Conservation (phyloP, 1,140 invertebrate species). For the Acromyrmex heyeri region DNA sequence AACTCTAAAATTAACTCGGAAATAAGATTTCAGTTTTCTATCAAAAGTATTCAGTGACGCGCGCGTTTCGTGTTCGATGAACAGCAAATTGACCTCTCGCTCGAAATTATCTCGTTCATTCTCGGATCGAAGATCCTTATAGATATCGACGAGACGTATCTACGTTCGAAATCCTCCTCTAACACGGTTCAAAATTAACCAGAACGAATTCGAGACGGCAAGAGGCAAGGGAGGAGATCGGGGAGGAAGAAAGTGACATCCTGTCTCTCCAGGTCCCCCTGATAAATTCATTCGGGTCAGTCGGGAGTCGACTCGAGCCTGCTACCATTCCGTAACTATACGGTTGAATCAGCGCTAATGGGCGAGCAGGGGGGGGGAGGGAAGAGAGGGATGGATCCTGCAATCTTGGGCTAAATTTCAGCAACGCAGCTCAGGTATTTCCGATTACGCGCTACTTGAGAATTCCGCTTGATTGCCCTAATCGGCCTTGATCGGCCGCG, state of each 20-base stretch:
- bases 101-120: neutral
- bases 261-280: neutral
- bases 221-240: neutral
- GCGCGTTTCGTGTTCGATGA: neutral
- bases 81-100: neutral
- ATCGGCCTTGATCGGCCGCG: constrained; percentile 8
- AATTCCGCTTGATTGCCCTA: constrained; percentile 52
- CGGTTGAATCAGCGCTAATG: constrained; percentile 55
- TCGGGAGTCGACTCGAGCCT: neutral
- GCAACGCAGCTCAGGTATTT: constrained; percentile 59
- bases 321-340: constrained; percentile 7
- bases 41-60: neutral
- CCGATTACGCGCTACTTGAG: constrained; percentile 58
- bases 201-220: neutral
- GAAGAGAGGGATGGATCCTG: neutral
- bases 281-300: constrained; percentile 58
- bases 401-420: constrained; percentile 55
- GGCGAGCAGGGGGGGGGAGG: neutral
- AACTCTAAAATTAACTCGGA: neutral
- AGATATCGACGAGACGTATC: neutral
- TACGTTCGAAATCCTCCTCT: neutral
- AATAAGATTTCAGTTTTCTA: neutral
- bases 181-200: neutral
- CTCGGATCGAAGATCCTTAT: neutral
- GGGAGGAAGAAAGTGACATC: neutral